These are phyloP conservation scores for Platanista minor DNA, from an alignment of 2,113 vertebrate species.

Conservation along the genomic window DNA sequence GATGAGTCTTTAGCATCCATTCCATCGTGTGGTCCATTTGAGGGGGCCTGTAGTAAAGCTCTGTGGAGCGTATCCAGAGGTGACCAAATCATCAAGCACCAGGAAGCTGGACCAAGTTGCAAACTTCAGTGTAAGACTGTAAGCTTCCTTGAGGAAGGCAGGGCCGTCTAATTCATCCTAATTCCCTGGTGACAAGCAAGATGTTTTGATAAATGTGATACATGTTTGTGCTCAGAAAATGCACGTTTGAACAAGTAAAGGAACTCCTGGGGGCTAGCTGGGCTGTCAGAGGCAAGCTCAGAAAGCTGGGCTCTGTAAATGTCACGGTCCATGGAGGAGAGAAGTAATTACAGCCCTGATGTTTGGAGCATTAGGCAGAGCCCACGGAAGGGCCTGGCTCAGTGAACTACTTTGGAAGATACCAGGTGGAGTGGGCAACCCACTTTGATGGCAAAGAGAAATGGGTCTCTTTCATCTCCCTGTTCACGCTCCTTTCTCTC, in stretches of 20 bases:
- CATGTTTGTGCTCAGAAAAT: background rate
- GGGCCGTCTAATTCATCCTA: background rate
- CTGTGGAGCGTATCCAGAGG: background rate
- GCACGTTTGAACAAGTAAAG: conserved; percentile 8
- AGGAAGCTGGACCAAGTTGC: background rate
- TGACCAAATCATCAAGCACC: background rate
- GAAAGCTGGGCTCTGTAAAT: conserved; percentile 30
- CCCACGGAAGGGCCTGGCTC: background rate
- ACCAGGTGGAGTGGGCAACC: background rate
- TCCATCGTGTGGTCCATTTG: background rate
- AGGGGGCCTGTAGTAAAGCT: background rate
- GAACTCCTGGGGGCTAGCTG: background rate
- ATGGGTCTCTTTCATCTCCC: background rate
- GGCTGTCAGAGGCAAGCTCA: background rate
- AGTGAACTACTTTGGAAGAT: background rate
- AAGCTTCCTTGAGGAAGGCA: background rate
- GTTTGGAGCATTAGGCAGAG: conserved; percentile 44
- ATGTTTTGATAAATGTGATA: conserved; percentile 38
- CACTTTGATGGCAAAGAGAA: background rate
- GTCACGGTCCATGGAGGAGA: conserved; percentile 25
- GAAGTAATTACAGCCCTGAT: conserved; percentile 62
- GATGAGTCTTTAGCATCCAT: background rate
- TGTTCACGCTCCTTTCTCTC: background rate
- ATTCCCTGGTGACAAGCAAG: background rate
- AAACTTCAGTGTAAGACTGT: background rate